These are phyloP conservation scores for Urocyon cinereoargenteus DNA, from an alignment of 2,797 vertebrate genomes.

Conservation along the genomic window DNA sequence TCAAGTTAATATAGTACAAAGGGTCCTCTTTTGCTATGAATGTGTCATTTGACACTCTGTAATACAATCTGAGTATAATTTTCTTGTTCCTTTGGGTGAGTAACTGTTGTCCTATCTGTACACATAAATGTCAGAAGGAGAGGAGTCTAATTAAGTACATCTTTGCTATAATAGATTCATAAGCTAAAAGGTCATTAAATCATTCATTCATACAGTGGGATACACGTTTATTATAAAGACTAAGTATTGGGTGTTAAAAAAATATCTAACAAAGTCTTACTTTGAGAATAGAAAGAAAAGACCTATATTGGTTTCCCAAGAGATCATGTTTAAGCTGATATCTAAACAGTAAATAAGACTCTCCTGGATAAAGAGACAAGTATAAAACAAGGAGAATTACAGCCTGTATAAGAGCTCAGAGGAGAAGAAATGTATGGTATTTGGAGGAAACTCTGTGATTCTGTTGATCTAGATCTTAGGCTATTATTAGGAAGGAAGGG, in stretches of 20 bases:
- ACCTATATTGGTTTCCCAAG: neutral
- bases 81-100: conserved; percentile 28
- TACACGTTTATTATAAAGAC: neutral
- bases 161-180: neutral
- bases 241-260: neutral
- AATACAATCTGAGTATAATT: conserved; percentile 18
- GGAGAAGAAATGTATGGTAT: neutral
- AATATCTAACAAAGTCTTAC: neutral
- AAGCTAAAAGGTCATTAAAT: conserved; percentile 20
- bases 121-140: conserved; percentile 22
- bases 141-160: conserved; percentile 49
- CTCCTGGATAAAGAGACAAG: neutral
- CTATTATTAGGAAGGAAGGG: neutral
- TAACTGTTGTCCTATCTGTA: conserved; percentile 36
- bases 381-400: neutral
- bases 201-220: neutral
- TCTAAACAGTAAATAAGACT: neutral
- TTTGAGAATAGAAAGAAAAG: neutral
- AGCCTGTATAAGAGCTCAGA: neutral
- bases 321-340: neutral
- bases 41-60: neutral
- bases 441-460: neutral
- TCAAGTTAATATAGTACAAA: neutral
- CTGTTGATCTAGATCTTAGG: neutral
- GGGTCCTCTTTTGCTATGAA: neutral